These are phyloP conservation scores for Danio choprae DNA, from an alignment of 2,797 vertebrate species.

Conservation along the genomic window DNA sequence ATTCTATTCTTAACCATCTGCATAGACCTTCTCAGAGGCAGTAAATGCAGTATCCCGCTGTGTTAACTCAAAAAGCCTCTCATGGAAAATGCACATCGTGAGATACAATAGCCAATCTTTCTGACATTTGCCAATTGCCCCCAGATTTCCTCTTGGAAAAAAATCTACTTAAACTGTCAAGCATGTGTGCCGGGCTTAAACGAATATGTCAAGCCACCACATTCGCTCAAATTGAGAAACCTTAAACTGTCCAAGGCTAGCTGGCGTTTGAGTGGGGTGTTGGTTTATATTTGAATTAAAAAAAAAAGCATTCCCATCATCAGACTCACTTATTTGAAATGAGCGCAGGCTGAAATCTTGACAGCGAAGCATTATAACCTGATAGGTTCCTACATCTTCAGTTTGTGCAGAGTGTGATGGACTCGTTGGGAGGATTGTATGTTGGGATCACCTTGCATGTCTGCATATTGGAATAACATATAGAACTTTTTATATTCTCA, in stretches of 20 bases:
- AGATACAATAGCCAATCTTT: conserved; percentile 62
- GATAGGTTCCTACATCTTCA: conserved; percentile 11
- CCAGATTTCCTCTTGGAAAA: conserved; percentile 55
- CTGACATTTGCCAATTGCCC: conserved; percentile 60
- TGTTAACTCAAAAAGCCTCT: conserved; percentile 45
- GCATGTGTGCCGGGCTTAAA: conserved; percentile 52
- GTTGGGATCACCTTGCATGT: too few species aligned
- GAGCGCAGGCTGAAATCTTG: conserved; percentile 27
- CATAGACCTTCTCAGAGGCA: background rate
- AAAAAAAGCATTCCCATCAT: conserved; percentile 29
- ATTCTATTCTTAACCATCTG: background rate
- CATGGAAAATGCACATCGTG: conserved; percentile 39
- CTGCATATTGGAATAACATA: too few species aligned
- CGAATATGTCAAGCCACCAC: conserved; percentile 54
- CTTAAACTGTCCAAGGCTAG: conserved; percentile 48
- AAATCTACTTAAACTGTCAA: conserved; percentile 69
- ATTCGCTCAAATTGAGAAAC: conserved; percentile 49
- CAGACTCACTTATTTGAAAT: conserved; percentile 39
- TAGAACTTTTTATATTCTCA: too few species aligned
- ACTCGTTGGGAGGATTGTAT: background rate
- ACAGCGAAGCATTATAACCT: conserved; percentile 10
- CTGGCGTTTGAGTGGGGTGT: conserved; percentile 23
- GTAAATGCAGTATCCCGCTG: conserved; percentile 30
- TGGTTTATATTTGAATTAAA: conserved; percentile 34
- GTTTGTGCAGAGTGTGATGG: background rate